Evolutionary conservation across 2,888 invertebrate genomes (phyloP), one percentile per base, ranked within the genome.

Genomic region (Limenitis camilla): DNA sequence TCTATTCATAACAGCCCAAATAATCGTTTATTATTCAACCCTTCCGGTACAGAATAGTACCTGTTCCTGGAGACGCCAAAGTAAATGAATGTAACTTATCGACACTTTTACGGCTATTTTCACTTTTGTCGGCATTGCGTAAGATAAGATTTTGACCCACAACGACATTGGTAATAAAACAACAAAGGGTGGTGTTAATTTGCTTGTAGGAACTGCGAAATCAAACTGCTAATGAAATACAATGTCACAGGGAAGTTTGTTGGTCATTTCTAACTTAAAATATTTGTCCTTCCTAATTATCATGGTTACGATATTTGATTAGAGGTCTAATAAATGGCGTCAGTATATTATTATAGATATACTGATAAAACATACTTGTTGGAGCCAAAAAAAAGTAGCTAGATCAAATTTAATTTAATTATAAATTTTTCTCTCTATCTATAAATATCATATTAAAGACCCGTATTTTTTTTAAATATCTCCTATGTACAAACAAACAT

Each of bases 121-220:
- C 84, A 85, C 86, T 84, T 86, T 86, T 85, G 83, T 83, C 80
- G 72, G 73, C 74, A 49, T 81, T 82, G 53, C 63, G 62, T 60
- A 62, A 62, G 65, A 36, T 44, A 44, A 50, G 38, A 68, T 69
- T 68, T 64, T 58, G 57, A 62, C 62, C 58, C 51, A 68, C 68
- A 71, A 73, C 70, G 66, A 62, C 60, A 55, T 58, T 68, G 67
- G 68, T 80, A 81, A 78, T 79, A 81, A 80, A 83, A 67, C 49
- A 61, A 68, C 78, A 84, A 83, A 84, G 79, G 78, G 62, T 61
- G 67, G 84, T 80, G 83, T 77, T 84, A 84, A 85, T 85, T 85
- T 78, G 77, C 72, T 60, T 60, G 49, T 57, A 60, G 60, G 61
- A 59, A 62, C 61, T 56, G 61, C 61, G 50, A 54, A 55, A 52